Evolutionary conservation across 2,113 vertebrate genomes (phyloP), one percentile per base, ranked within the genome.

Genomic region (Coregonus clupeaformis): DNA sequence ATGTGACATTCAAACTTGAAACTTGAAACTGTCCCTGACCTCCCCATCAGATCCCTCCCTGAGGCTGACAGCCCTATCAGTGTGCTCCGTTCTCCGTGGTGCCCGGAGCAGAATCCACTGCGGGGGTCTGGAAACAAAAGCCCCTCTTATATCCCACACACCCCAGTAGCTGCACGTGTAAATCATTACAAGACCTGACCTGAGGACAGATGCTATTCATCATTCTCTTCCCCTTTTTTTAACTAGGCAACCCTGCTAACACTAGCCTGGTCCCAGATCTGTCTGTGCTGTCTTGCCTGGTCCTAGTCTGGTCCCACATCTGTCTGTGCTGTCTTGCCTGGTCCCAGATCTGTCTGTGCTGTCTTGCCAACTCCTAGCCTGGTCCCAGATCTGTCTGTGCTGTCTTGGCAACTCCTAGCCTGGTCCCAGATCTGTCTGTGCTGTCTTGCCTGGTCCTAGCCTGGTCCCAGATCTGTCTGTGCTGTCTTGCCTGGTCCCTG

Each of bases 161-260:
- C 32, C 68, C 45, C 12, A 62, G 45, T 47, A 47, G 6, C 57
- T 76, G 75, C 84, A 74, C 68, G 60, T 89, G 84, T 65, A 77
- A 78, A 74, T 29, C 79, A 84, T 89, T 82, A 84, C 75, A 77
- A 62, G 32, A 74, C 32, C 70, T 49, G 32, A 71, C 59, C 47
- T 57, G 45, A 81, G 72, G 76, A 76, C 5, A 69, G 57, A 75
- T 72, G 42, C 36, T 47, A 67, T 65, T 66, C 63, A 75, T 88
- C 79, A 82, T 79, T 36, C 45, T 75, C 79, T 75, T 75, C 74
- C 55, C 52, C 32, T 77, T 77, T 75, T 73, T 81, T 74, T 79
- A 84, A 6, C 63, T 69, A 64, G 60, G 22, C 72, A 24, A 30
- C 63, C 71, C 62, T 12, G 9, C 62, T 27, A 25, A 27, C n/a